Evolutionary conservation across 2,888 invertebrate species (phyloP).

Genomic region (Tenthredo scrophulariae): DNA sequence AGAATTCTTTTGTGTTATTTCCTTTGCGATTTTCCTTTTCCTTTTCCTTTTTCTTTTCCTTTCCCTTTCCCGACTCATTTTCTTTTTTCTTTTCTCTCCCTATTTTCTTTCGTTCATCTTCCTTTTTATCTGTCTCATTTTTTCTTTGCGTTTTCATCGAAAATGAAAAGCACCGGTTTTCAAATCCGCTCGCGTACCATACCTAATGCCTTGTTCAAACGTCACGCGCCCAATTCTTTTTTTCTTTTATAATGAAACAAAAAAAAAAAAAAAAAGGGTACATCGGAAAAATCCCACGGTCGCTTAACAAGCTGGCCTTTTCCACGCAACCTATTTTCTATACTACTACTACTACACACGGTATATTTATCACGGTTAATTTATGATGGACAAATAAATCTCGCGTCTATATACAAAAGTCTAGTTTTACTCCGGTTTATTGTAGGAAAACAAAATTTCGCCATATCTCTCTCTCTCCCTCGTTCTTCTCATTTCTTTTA

Average conservation of each 20-base stretch:
- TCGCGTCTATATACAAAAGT: not conserved
- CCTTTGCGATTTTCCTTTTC: slow-evolving; percentile 9
- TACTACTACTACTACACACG: not conserved
- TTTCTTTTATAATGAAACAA: not conserved
- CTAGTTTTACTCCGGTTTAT: not conserved
- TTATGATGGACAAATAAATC: not conserved
- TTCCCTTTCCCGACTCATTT: not conserved
- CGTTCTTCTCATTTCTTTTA: not conserved
- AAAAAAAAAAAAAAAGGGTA: not conserved
- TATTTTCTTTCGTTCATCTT: not conserved
- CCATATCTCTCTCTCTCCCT: not conserved
- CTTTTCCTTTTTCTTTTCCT: not conserved
- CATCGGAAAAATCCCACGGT: slow-evolving; percentile 28
- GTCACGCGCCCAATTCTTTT: not conserved
- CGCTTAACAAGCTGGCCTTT: slow-evolving; percentile 30
- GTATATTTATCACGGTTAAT: slow-evolving; percentile 10
- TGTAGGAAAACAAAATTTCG: not conserved
- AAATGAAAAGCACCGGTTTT: not conserved
- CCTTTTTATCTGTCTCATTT: not conserved
- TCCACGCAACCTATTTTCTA: slow-evolving; percentile 20
- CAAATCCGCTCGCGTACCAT: not conserved
- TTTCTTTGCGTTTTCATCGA: not conserved
- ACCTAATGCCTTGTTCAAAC: not conserved
- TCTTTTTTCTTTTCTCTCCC: not conserved
- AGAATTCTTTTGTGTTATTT: slow-evolving; percentile 8